A percentile compares a stretch with the other conserved stretches of the same genome.
Conservation (phyloP, 2,113 vertebrate genomes). For the pig (Sus scrofa) region DNA sequence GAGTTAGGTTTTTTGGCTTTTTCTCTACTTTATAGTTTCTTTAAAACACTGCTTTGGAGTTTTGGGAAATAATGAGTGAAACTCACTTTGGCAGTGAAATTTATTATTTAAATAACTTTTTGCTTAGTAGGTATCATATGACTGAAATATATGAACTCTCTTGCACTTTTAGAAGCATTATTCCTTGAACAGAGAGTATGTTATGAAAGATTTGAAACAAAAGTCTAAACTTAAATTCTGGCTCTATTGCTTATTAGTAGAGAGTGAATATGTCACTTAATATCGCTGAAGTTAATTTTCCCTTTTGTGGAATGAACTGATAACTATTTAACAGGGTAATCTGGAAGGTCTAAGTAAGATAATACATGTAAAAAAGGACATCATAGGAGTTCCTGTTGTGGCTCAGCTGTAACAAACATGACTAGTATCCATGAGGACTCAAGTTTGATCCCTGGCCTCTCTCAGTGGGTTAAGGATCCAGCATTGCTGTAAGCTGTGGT, state of each 20-base stretch:
- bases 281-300: not conserved
- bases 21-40: slow-evolving; percentile 14
- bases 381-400: too few species aligned
- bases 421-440: too few species aligned
- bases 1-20: not conserved
- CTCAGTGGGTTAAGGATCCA: too few species aligned
- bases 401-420: too few species aligned
- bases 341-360: not conserved
- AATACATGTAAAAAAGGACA: not conserved
- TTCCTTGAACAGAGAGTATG: not conserved
- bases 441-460: too few species aligned
- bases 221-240: not conserved
- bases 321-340: not conserved
- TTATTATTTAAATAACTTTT: slow-evolving; percentile 41
- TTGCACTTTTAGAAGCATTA: slow-evolving; percentile 28
- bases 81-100: not conserved
- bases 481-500: too few species aligned
- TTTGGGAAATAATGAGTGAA: not conserved
- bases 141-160: not conserved
- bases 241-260: not conserved
- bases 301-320: slow-evolving; percentile 26
- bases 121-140: not conserved
- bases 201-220: slow-evolving; percentile 27
- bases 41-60: not conserved
- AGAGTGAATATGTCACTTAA: not conserved